Conservation (phyloP, 1,140 invertebrate species). For the Drosophila truncata region DNA sequence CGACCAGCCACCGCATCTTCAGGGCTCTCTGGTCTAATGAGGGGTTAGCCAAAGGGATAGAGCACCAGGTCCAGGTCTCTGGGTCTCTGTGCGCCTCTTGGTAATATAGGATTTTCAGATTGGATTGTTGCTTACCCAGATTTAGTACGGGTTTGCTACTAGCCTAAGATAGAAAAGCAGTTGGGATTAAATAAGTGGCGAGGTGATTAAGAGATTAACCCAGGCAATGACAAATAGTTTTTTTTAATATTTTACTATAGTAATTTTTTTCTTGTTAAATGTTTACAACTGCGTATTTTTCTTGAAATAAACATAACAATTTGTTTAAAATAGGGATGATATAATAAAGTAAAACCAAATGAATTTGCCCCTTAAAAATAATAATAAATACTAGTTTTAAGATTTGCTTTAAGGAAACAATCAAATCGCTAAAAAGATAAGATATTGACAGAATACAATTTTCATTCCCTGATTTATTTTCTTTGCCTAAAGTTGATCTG, state of each 20-base stretch:
- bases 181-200: neutral
- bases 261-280: too few species aligned
- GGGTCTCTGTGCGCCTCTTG: slow-evolving; percentile 26
- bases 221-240: neutral
- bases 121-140: slow-evolving; percentile 14
- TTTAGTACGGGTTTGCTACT: slow-evolving; percentile 1
- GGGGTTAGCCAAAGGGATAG: slow-evolving; percentile 26
- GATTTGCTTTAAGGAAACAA: too few species aligned
- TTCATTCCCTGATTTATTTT: neutral
- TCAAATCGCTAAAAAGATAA: too few species aligned
- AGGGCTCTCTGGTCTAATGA: slow-evolving; percentile 37
- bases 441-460: neutral
- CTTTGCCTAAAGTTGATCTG: too few species aligned
- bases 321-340: too few species aligned
- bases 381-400: too few species aligned
- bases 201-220: neutral
- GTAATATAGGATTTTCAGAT: slow-evolving; percentile 18
- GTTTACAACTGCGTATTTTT: too few species aligned
- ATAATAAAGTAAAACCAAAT: too few species aligned
- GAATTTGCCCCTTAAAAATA: too few species aligned
- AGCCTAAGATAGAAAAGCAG: neutral
- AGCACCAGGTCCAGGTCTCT: slow-evolving; percentile 32
- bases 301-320: too few species aligned
- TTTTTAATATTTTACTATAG: too few species aligned
- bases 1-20: slow-evolving; percentile 21